Evolutionary conservation across 2,113 vertebrate species (phyloP).

Genomic region (Equus przewalskii): DNA sequence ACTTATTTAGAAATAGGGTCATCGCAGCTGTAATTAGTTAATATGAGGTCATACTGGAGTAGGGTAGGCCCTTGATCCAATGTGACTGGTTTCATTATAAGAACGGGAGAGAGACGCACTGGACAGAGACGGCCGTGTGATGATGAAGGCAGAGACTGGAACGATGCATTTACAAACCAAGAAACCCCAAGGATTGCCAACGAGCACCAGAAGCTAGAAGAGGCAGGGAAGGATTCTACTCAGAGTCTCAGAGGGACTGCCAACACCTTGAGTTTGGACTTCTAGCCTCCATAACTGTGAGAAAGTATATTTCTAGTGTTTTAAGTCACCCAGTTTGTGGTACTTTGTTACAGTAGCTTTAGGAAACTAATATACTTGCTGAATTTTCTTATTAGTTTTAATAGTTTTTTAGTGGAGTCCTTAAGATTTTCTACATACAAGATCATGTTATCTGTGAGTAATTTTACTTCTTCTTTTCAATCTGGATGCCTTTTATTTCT

Average conservation of each 20-base stretch:
- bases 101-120: neutral
- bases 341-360: neutral
- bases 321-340: neutral
- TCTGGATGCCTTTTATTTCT: neutral
- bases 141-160: neutral
- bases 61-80: neutral
- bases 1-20: neutral
- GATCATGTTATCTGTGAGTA: neutral
- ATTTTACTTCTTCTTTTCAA: neutral
- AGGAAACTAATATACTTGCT: too few relatives aligned
- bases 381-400: too few relatives aligned
- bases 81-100: neutral
- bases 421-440: neutral
- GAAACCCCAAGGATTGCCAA: neutral
- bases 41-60: neutral
- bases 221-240: neutral
- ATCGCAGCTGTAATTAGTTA: neutral
- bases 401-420: neutral
- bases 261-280: neutral
- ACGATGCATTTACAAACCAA: neutral
- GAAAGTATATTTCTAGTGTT: neutral
- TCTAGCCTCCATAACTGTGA: neutral
- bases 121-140: neutral
- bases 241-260: neutral
- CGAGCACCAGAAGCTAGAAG: neutral